Base-by-base conservation (phyloP, 2,888 invertebrate genomes). In the Drosophila monieri region DNA sequence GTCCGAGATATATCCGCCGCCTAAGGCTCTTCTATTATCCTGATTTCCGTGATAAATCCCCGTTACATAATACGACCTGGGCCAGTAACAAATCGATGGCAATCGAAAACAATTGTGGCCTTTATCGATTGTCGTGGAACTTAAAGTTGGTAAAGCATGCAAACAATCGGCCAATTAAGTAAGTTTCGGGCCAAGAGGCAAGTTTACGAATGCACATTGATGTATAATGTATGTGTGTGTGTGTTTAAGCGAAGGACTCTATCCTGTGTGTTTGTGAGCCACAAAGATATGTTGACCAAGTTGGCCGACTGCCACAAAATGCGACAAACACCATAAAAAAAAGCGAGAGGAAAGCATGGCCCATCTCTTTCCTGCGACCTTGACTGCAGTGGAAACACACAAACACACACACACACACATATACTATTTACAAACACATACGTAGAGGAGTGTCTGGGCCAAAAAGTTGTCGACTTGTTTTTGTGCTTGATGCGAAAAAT, bases 401-500 rank as follows among this genome's bases (percentile, higher is more conserved):
- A 27, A 9, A 27, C 8, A 9, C 8, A 27, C 25, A 25, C 1
- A 25, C 25, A 25, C 25, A 25, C 25, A 25, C 25, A 25, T 5
- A 6, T 3, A 43, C 1, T 15, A 47, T 12, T 2, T 2, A n/a
- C 9, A 14, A 27, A 8, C 27, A 27, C 27, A 27, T 27, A 27
- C 27, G 27, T 27, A 27, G 27, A 8, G 2, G 2, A 18, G 6
- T 35, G 54, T 68, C 68, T 49, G 39, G 60, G 60, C 44, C 41
- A 44, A 74, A 78, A 80, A 68, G 76, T 60, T 65, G 56, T 64
- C 67, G 62, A 32, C 55, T 52, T 51, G 27, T 46, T 60, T 67
- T 77, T 76, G 55, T 66, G 65, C 64, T 71, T 66, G 69, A 84
- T 75, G 79, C 57, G 71, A 77, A 80, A 79, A 80, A 64, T 64